Percentiles rank a stretch among this genome's conserved stretches.
Evolutionary conservation across 2,797 vertebrate species (phyloP).

Genomic region (Micropoecilia bifurca): DNA sequence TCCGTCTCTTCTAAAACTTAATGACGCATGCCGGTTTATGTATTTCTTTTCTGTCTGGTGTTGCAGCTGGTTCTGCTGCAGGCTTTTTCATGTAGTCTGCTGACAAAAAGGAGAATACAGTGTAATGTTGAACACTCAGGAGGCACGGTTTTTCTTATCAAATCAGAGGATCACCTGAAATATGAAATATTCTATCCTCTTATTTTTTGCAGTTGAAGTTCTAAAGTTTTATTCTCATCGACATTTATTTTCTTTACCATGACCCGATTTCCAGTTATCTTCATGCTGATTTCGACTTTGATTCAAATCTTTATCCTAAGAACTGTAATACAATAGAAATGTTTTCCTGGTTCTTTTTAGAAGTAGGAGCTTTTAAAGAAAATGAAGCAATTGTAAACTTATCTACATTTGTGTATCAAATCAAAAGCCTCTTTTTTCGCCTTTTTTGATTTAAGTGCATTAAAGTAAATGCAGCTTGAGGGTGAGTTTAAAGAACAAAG

Average conservation of each 20-base stretch:
- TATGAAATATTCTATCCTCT: not conserved
- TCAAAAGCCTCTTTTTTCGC: not conserved
- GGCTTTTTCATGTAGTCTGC: conserved; percentile 11
- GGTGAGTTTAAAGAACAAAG: not conserved
- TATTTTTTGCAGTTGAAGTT: not conserved
- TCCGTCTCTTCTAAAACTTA: conserved; percentile 42
- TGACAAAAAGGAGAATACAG: conserved; percentile 13
- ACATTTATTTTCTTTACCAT: not conserved
- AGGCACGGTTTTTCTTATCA: not conserved
- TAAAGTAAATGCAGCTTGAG: not conserved
- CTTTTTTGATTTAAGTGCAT: not conserved
- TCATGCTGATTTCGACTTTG: not conserved
- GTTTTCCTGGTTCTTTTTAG: not conserved
- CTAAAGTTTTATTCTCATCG: not conserved
- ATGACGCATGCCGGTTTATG: conserved; percentile 40
- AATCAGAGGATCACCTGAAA: not conserved
- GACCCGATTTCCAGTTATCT: not conserved
- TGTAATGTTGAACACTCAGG: conserved; percentile 13
- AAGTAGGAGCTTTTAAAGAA: not conserved
- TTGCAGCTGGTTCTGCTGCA: conserved; percentile 24
- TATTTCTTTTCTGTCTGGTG: conserved; percentile 14
- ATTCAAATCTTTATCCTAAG: not conserved
- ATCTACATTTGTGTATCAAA: not conserved
- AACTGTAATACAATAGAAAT: not conserved
- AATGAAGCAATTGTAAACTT: not conserved